Conservation (phyloP, 2,797 vertebrate species). For the Lacerta viridis region DNA sequence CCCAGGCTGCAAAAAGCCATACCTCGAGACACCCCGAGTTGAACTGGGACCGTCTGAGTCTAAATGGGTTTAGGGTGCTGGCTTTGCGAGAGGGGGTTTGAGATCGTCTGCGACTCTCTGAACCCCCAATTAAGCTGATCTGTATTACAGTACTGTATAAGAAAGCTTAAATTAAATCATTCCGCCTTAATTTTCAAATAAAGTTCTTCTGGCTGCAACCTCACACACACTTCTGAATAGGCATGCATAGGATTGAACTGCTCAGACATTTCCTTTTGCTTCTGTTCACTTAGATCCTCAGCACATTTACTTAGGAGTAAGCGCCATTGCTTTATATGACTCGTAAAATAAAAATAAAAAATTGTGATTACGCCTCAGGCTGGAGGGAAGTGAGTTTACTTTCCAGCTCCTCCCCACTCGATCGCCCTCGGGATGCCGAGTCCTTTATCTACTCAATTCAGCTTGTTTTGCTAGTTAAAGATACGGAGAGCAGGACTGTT, state of each 20-base stretch:
- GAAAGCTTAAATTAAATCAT: neutral
- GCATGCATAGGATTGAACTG: neutral
- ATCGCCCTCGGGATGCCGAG: neutral
- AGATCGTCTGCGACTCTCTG: neutral
- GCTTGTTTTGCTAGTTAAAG: neutral
- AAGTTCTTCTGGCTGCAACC: neutral
- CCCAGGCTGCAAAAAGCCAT: too few relatives aligned
- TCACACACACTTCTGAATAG: neutral
- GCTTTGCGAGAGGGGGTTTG: neutral
- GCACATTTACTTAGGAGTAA: neutral
- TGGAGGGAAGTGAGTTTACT: neutral
- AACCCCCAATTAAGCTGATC: neutral
- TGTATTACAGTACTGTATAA: neutral
- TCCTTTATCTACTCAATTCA: neutral
- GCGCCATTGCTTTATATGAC: neutral
- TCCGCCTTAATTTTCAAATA: too few relatives aligned
- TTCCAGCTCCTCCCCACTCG: too few relatives aligned
- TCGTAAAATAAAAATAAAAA: too few relatives aligned
- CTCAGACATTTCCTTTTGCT: neutral
- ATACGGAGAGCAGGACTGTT: too few relatives aligned
- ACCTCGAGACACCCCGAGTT: too few relatives aligned
- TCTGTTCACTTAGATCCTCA: neutral
- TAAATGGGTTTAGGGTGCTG: neutral
- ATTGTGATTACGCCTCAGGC: neutral
- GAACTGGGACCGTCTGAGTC: too few relatives aligned